A percentile compares a stretch with the other conserved stretches of the same genome.
phyloP scores from a whole-genome alignment of 1,140 invertebrate species.

The Drosophila burlai region DNA sequence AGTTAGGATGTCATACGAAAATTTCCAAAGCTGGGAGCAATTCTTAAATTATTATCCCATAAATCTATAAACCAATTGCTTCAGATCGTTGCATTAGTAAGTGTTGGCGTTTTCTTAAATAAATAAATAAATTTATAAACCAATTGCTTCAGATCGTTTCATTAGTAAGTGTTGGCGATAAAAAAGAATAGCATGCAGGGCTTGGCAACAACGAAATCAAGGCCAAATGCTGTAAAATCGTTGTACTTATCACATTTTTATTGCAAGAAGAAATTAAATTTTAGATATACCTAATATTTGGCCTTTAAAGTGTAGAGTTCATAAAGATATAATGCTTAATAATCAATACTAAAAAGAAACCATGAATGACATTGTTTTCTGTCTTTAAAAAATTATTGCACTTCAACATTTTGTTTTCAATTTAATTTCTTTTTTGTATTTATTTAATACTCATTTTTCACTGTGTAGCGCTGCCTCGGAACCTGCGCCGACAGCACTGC shows the following conservation, averaged over 20 bases:
- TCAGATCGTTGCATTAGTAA: constrained; percentile 10
- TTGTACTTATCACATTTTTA: constrained; percentile 9
- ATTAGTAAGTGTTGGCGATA: constrained; percentile 1
- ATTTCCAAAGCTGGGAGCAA: neutral
- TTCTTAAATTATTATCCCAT: neutral
- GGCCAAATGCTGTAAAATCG: neutral
- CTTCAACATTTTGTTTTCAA: no score
- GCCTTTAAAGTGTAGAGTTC: neutral
- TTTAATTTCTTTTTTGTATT: neutral
- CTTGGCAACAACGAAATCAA: constrained; percentile 6
- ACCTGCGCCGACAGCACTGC: constrained; percentile 9
- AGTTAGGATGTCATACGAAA: neutral
- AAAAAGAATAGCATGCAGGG: neutral
- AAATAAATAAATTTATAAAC: neutral
- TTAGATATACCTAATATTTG: neutral
- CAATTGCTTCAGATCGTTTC: constrained; percentile 4
- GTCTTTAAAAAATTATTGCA: no score
- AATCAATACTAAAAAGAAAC: neutral
- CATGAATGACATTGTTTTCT: neutral
- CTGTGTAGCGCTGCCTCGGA: constrained; percentile 16
- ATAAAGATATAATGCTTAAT: neutral
- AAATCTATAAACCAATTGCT: constrained; percentile 2
- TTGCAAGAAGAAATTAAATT: neutral
- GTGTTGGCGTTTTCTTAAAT: neutral
- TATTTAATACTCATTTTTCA: neutral